Evolutionary conservation across 2,888 invertebrate genomes (phyloP).

Genomic region (Aricia artaxerxes): DNA sequence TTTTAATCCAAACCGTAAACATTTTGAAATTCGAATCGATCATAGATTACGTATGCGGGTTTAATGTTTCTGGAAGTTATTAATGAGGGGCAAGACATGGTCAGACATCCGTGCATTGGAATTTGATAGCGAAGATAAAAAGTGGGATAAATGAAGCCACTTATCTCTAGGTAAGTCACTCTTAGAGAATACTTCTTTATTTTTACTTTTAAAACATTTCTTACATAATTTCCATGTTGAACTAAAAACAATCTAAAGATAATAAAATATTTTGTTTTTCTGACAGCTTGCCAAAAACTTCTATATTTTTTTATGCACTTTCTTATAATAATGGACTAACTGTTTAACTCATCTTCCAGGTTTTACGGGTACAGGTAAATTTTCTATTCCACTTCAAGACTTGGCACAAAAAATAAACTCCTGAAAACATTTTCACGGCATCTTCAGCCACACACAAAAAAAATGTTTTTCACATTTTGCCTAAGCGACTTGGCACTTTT

Average conservation of each 20-base stretch:
- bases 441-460: too few relatives aligned
- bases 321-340: too few relatives aligned
- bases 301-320: too few relatives aligned
- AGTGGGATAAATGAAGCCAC: background rate
- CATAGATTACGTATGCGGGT: slow-evolving; percentile 15
- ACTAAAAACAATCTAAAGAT: background rate
- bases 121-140: background rate
- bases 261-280: background rate
- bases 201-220: background rate
- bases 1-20: background rate
- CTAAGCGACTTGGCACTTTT: too few relatives aligned
- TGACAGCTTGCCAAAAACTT: too few relatives aligned
- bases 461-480: too few relatives aligned
- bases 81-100: background rate
- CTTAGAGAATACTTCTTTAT: background rate
- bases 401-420: too few relatives aligned
- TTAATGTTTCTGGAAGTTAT: background rate
- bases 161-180: background rate
- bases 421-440: too few relatives aligned
- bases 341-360: too few relatives aligned
- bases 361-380: too few relatives aligned
- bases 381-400: too few relatives aligned
- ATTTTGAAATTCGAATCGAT: slow-evolving; percentile 4
- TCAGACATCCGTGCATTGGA: background rate
- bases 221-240: too few relatives aligned